Evolutionary conservation across 2,888 invertebrate genomes (phyloP).

Genomic region (Podabrus alpinus): DNA sequence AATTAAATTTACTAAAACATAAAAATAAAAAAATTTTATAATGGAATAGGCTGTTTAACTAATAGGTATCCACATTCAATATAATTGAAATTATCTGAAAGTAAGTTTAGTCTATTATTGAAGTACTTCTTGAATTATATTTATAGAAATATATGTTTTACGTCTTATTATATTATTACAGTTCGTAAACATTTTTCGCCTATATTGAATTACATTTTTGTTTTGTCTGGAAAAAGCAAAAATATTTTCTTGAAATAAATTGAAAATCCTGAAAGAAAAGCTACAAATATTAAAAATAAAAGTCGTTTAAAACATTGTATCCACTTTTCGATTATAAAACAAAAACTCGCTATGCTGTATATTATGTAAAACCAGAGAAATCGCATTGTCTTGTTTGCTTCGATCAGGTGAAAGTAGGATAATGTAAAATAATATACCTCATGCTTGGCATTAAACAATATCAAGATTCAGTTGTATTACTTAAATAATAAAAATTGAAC

Average conservation of each 20-base stretch:
- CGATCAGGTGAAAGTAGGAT: not conserved
- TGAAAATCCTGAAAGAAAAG: not conserved
- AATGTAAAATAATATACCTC: not conserved
- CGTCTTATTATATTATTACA: not conserved
- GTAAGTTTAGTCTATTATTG: too few relatives aligned
- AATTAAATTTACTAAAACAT: too few relatives aligned
- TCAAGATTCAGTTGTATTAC: not conserved
- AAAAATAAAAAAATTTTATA: too few relatives aligned
- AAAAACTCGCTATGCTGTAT: too few relatives aligned
- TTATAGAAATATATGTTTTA: too few relatives aligned
- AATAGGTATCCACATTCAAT: too few relatives aligned
- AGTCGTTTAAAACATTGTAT: too few relatives aligned
- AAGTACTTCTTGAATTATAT: not conserved
- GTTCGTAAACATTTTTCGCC: not conserved
- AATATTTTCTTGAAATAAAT: not conserved
- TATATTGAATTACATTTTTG: not conserved
- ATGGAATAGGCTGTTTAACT: too few relatives aligned
- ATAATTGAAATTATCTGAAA: too few relatives aligned
- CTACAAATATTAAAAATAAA: too few relatives aligned
- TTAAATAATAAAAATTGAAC: not conserved
- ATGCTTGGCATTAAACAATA: not conserved
- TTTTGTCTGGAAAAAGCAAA: not conserved
- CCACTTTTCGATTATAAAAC: too few relatives aligned
- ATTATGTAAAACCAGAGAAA: not conserved
- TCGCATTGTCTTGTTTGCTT: not conserved